Percentiles rank a stretch among this genome's conserved stretches.
Conservation (phyloP, 1,140 invertebrate species). For the Drosophila ercepeae region DNA sequence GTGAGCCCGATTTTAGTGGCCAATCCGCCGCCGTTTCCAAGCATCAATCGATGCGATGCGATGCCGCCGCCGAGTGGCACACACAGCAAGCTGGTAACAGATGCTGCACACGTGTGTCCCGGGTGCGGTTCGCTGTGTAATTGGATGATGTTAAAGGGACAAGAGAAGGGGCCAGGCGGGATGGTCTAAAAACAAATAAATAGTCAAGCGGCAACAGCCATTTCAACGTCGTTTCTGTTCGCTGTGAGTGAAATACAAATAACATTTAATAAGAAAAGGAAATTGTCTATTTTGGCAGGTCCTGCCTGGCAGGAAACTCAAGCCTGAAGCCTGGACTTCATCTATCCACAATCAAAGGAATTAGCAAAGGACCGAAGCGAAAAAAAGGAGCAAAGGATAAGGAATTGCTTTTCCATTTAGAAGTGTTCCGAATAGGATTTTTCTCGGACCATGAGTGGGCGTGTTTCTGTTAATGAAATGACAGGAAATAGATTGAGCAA, state of each 20-base stretch:
- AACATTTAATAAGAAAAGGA: slow-evolving; percentile 81
- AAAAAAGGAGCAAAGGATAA: slow-evolving; percentile 24
- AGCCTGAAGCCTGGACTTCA: slow-evolving; percentile 50
- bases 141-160: slow-evolving; percentile 68
- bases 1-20: slow-evolving; percentile 42
- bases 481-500: slow-evolving; percentile 29
- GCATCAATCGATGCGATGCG: slow-evolving; percentile 59
- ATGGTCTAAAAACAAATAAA: slow-evolving; percentile 68
- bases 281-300: slow-evolving; percentile 76
- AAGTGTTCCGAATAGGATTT: slow-evolving; percentile 54
- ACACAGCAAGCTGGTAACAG: slow-evolving; percentile 71
- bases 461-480: slow-evolving; percentile 9
- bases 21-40: slow-evolving; percentile 20
- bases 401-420: slow-evolving; percentile 28
- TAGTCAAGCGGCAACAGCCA: slow-evolving; percentile 66
- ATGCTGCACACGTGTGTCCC: slow-evolving; percentile 79
- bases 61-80: slow-evolving; percentile 47
- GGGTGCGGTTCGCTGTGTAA: slow-evolving; percentile 65
- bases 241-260: slow-evolving; percentile 80
- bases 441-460: background rate
- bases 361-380: slow-evolving; percentile 49
- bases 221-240: slow-evolving; percentile 33
- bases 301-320: slow-evolving; percentile 18
- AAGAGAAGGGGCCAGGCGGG: background rate
- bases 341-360: slow-evolving; percentile 66